phyloP scores from a whole-genome alignment of 2,113 vertebrate genomes.

The Pipra filicauda region DNA sequence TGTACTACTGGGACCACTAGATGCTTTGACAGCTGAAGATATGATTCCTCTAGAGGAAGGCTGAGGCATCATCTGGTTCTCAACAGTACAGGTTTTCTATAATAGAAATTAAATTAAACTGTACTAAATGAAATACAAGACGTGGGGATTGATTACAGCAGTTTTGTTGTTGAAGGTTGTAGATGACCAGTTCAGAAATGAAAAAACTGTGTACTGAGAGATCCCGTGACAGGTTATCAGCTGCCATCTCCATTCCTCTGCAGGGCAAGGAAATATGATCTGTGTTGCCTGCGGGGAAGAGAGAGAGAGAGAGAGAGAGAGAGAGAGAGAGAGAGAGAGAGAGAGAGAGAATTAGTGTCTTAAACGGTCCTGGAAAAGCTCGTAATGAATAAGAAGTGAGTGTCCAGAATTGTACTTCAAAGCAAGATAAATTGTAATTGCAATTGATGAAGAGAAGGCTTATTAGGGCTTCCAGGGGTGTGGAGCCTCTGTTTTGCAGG shows the following conservation, averaged over 20 bases:
- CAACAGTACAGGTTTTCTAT: rapidly evolving
- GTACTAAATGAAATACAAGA: background rate
- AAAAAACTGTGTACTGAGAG: background rate
- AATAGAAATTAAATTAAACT: background rate
- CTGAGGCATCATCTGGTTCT: background rate
- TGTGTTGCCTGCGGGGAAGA: background rate
- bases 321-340: background rate
- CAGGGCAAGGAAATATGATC: slow-evolving; percentile 24
- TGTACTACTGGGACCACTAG: background rate
- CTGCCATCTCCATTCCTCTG: slow-evolving; percentile 17
- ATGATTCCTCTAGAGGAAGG: background rate
- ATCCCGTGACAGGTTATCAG: background rate
- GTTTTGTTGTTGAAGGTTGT: background rate
- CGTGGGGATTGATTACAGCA: background rate
- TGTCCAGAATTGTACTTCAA: slow-evolving; percentile 52
- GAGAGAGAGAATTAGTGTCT: background rate
- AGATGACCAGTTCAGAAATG: background rate
- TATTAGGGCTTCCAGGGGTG: background rate
- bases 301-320: background rate
- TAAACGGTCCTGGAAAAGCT: slow-evolving; percentile 56
- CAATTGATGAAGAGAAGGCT: slow-evolving; percentile 1
- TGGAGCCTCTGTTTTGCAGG: background rate
- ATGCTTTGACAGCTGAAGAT: background rate
- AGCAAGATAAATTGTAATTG: slow-evolving; percentile 61
- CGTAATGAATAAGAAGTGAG: slow-evolving; percentile 57